phyloP scores from a whole-genome alignment of 2,797 vertebrate genomes.

The Ctenochaetus hawaiiensis region DNA sequence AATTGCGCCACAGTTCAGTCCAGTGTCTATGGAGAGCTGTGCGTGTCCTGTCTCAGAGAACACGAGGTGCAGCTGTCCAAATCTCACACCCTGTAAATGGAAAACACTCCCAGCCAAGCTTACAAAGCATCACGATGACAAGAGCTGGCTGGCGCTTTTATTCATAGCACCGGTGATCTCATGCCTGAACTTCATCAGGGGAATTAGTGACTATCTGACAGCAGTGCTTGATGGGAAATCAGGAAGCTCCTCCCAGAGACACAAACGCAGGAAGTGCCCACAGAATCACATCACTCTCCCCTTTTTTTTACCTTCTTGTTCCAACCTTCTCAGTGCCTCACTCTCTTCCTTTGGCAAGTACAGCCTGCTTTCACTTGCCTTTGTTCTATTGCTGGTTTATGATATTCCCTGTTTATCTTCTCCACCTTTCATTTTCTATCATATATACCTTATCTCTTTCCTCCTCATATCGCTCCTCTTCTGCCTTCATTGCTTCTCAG shows the following conservation, averaged over 20 bases:
- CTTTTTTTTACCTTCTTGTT: conserved; percentile 13
- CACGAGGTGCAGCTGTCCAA: not conserved
- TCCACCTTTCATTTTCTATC: conserved; percentile 5
- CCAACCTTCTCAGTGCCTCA: conserved; percentile 18
- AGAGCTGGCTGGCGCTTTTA: conserved; percentile 41
- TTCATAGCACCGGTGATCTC: conserved; percentile 60
- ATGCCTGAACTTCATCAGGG: conserved; percentile 45
- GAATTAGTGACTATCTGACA: conserved; percentile 62
- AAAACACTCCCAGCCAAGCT: conserved; percentile 2
- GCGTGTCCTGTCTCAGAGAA: conserved; percentile 1
- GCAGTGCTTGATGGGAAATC: conserved; percentile 60
- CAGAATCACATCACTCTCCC: conserved; percentile 47
- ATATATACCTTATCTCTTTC: not conserved
- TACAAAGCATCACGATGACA: conserved; percentile 8
- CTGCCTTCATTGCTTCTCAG: not conserved
- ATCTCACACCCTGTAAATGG: conserved; percentile 32
- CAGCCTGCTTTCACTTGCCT: conserved; percentile 27
- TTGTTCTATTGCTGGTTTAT: not conserved
- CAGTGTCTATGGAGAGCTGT: not conserved
- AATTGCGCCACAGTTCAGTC: not conserved
- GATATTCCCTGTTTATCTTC: not conserved
- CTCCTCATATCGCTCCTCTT: not conserved
- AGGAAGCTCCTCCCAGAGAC: conserved; percentile 77
- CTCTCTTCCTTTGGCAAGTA: conserved; percentile 24
- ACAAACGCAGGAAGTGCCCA: conserved; percentile 67